Percentiles rank a stretch among this genome's conserved stretches.
Evolutionary conservation across 2,888 invertebrate genomes (phyloP).

Genomic region (Polylopha cassiicola): DNA sequence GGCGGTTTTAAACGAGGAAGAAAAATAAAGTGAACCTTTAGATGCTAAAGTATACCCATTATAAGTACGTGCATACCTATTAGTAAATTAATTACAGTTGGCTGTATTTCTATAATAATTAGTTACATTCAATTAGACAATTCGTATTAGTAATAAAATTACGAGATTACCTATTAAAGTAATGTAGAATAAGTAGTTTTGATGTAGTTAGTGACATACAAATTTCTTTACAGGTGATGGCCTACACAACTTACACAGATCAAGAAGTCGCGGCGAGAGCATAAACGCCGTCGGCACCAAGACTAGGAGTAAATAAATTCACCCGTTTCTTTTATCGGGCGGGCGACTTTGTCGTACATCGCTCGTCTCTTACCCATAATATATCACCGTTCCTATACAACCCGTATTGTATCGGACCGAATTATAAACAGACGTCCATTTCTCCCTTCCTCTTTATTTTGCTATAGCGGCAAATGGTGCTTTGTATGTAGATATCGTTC

Average conservation of each 20-base stretch:
- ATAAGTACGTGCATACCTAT: no score
- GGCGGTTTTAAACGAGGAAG: no score
- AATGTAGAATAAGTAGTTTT: slow-evolving; percentile 1
- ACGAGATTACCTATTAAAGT: no score
- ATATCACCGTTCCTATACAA: slow-evolving; percentile 30
- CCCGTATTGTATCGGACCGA: slow-evolving; percentile 53
- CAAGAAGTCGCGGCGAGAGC: slow-evolving; percentile 89
- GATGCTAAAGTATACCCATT: no score
- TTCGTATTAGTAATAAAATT: no score
- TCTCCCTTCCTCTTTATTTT: slow-evolving; percentile 44
- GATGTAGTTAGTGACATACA: slow-evolving; percentile 8
- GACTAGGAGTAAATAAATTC: slow-evolving; percentile 64
- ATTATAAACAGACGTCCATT: slow-evolving; percentile 55
- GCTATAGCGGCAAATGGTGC: slow-evolving; percentile 66
- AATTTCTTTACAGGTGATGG: slow-evolving; percentile 76
- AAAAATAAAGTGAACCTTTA: no score
- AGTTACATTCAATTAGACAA: no score
- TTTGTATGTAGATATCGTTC: slow-evolving; percentile 49
- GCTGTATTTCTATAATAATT: no score
- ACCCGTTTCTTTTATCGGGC: slow-evolving; percentile 10
- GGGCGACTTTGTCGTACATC: slow-evolving; percentile 28
- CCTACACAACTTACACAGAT: slow-evolving; percentile 83
- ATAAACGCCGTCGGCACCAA: slow-evolving; percentile 83
- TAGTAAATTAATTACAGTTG: no score
- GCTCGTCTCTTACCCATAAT: slow-evolving; percentile 33